phyloP scores from a whole-genome alignment of 2,888 invertebrate genomes.

The Drosophila kanekoi region DNA sequence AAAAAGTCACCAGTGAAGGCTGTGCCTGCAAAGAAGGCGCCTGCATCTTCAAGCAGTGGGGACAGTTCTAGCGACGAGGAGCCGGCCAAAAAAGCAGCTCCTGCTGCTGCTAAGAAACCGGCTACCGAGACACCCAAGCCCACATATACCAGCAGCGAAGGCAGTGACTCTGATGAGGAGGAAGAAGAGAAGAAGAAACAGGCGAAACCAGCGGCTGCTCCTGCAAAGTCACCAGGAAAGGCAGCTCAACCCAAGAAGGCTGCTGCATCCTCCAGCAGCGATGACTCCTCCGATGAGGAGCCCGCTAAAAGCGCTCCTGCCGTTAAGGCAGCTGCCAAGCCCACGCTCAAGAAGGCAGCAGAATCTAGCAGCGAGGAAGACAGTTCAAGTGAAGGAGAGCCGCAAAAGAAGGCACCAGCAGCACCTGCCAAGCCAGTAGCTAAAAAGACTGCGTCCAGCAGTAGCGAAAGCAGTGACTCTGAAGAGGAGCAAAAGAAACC shows the following conservation, averaged over 20 bases:
- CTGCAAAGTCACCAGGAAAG: conserved; percentile 5
- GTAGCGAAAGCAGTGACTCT: conserved; percentile 68
- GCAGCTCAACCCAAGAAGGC: conserved; percentile 36
- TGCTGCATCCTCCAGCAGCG: conserved; percentile 41
- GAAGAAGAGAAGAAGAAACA: conserved; percentile 2
- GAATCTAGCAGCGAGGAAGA: conserved; percentile 84
- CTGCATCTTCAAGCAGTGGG: conserved; percentile 47
- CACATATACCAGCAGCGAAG: conserved; percentile 36
- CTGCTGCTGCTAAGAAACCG: conserved; percentile 2
- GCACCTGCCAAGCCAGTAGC: conserved; percentile 14
- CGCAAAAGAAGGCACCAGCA: conserved; percentile 36
- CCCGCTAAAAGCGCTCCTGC: conserved; percentile 13
- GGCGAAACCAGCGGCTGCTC: conserved; percentile 10
- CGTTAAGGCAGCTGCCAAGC: conserved; percentile 14
- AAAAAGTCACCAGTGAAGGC: conserved; percentile 32
- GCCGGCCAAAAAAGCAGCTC: conserved; percentile 26
- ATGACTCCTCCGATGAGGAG: conserved; percentile 57
- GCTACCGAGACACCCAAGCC: conserved; percentile 15
- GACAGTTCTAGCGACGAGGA: conserved; percentile 51
- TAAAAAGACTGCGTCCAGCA: conserved; percentile 46
- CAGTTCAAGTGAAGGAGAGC: conserved; percentile 84
- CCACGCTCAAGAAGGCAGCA: conserved; percentile 58
- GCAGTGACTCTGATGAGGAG: conserved; percentile 21
- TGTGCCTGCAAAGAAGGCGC: conserved; percentile 25
- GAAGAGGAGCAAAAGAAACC: conserved; percentile 65